These are phyloP conservation scores for Lichenostomus cassidix DNA, from an alignment of 2,113 vertebrate genomes.

Conservation along the genomic window DNA sequence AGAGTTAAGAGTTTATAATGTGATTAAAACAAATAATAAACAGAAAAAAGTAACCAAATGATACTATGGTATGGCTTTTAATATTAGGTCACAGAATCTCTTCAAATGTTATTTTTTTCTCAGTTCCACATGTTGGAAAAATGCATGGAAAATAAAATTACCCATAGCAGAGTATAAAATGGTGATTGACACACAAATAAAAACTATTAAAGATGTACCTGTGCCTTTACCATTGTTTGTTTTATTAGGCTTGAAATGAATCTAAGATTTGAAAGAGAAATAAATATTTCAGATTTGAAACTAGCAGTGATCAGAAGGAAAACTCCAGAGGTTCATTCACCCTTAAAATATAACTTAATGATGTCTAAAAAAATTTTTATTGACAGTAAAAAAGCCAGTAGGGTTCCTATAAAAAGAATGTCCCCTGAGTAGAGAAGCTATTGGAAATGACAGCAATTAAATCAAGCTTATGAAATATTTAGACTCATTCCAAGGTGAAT, in stretches of 20 bases:
- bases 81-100: neutral
- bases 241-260: neutral
- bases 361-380: constrained; percentile 6
- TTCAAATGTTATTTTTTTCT: neutral
- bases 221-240: neutral
- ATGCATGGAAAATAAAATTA: neutral
- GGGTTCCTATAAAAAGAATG: constrained; percentile 23
- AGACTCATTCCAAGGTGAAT: constrained; percentile 22
- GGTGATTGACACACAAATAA: neutral
- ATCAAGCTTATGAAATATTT: constrained; percentile 67
- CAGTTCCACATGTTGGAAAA: neutral
- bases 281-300: neutral
- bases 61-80: neutral
- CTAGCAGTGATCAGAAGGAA: neutral
- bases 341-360: constrained; percentile 47
- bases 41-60: neutral
- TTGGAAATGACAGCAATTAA: constrained; percentile 65
- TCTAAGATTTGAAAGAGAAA: neutral
- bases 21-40: neutral
- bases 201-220: neutral
- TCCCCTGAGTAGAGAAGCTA: constrained; percentile 14
- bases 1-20: neutral
- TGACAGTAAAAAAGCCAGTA: constrained; percentile 20
- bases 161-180: neutral
- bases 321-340: neutral